phyloP scores from a whole-genome alignment of 2,888 invertebrate species.

The Orthonevra nobilis region DNA sequence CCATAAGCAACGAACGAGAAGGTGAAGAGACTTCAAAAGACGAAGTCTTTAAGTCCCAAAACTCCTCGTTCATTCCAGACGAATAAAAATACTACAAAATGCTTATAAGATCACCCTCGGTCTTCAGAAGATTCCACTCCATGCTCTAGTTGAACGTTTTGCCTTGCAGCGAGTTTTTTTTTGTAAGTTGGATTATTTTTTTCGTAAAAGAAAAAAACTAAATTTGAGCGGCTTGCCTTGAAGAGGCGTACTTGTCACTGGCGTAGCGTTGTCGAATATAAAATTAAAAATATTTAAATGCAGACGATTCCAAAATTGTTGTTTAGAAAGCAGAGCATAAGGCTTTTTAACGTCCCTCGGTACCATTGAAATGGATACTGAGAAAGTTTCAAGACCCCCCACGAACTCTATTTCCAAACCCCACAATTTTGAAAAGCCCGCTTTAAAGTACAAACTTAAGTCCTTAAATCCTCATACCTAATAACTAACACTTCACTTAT shows the following conservation, averaged over 20 bases:
- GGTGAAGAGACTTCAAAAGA: neutral
- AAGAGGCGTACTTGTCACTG: conserved; percentile 45
- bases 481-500: too few species aligned
- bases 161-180: conserved; percentile 47
- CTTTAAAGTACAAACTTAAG: conserved; percentile 28
- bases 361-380: neutral
- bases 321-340: neutral
- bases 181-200: too few species aligned
- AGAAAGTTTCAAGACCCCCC: neutral
- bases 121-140: conserved; percentile 31
- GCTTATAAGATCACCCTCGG: conserved; percentile 7
- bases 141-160: conserved; percentile 17
- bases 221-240: conserved; percentile 29
- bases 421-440: conserved; percentile 26
- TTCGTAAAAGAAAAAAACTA: too few species aligned
- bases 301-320: conserved; percentile 7
- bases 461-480: too few species aligned
- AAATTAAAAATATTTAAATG: conserved; percentile 22
- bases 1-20: conserved; percentile 7
- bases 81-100: neutral
- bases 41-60: neutral
- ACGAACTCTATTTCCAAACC: neutral
- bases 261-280: conserved; percentile 36
- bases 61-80: conserved; percentile 8
- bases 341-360: neutral